A percentile compares a stretch with the other conserved stretches of the same genome.
These are phyloP conservation scores for Coreius guichenoti DNA, from an alignment of 2,797 vertebrate species.

Conservation along the genomic window DNA sequence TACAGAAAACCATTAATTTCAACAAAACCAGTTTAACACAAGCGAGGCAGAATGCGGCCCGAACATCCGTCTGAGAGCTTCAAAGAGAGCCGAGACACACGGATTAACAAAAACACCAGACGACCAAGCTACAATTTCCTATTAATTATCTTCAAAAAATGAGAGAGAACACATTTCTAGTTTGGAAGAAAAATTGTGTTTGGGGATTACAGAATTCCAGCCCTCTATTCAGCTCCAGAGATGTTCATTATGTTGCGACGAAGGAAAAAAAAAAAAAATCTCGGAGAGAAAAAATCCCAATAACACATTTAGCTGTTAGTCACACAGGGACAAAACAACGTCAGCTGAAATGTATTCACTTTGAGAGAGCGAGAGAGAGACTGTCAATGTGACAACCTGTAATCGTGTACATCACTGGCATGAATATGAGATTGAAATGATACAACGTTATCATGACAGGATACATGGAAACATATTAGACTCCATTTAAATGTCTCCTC, in stretches of 20 bases:
- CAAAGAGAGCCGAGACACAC: constrained; percentile 55
- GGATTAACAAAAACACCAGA: constrained; percentile 58
- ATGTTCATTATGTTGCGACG: constrained; percentile 49
- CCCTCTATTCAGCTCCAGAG: constrained; percentile 44
- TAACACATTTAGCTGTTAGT: constrained; percentile 38
- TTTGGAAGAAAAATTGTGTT: constrained; percentile 41
- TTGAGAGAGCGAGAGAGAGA: constrained; percentile 30
- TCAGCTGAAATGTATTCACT: constrained; percentile 22
- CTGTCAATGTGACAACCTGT: constrained; percentile 59
- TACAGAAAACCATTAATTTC: constrained; percentile 51
- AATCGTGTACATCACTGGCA: constrained; percentile 57
- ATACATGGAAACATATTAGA: constrained; percentile 29
- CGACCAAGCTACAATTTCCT: constrained; percentile 55
- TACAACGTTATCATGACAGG: constrained; percentile 20
- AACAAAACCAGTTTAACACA: constrained; percentile 54
- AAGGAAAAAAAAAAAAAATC: constrained; percentile 8
- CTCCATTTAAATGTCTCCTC: constrained; percentile 43
- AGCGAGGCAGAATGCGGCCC: constrained; percentile 45
- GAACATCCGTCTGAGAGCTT: constrained; percentile 51
- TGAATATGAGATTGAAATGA: constrained; percentile 50
- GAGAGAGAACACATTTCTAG: constrained; percentile 52
- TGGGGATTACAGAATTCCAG: constrained; percentile 54
- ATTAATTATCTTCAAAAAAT: constrained; percentile 61
- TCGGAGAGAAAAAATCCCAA: constrained; percentile 46
- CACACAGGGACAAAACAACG: constrained; percentile 20